A percentile compares a stretch with the other conserved stretches of the same genome.
Evolutionary conservation across 2,797 vertebrate genomes (phyloP).

Genomic region (Tarsius wallacei): DNA sequence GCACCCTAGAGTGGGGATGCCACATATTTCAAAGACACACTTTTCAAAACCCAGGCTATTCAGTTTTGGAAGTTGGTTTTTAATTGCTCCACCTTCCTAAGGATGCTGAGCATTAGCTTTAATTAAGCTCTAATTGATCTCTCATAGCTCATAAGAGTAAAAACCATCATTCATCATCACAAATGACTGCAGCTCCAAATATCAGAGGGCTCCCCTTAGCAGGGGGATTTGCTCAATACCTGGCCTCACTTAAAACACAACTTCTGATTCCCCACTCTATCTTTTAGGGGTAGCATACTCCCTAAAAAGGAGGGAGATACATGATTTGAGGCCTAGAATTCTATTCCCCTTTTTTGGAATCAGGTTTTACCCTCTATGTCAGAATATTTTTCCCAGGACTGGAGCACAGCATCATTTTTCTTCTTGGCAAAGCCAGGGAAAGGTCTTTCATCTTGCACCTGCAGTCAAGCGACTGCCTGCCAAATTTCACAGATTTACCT

Average conservation of each 20-base stretch:
- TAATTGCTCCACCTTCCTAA: conserved; percentile 73
- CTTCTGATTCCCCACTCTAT: background rate
- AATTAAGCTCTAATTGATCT: conserved; percentile 88
- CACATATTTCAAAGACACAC: background rate
- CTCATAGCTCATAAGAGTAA: conserved; percentile 79
- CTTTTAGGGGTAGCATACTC: background rate
- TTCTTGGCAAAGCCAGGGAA: conserved; percentile 40
- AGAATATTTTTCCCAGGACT: conserved; percentile 65
- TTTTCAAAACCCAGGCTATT: conserved; percentile 35
- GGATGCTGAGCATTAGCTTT: conserved; percentile 87
- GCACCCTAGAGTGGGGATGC: background rate
- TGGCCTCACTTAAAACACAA: conserved; percentile 63
- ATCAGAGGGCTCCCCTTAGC: conserved; percentile 76
- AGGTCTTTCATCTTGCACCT: conserved; percentile 76
- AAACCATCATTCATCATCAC: conserved; percentile 82
- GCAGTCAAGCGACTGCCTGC: conserved; percentile 23
- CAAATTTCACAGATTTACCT: conserved; percentile 39
- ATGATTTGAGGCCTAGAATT: background rate
- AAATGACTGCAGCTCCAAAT: conserved; percentile 74
- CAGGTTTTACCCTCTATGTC: background rate
- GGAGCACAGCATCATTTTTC: conserved; percentile 63
- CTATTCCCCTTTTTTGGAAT: background rate
- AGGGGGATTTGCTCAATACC: conserved; percentile 25
- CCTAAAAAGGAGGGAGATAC: background rate
- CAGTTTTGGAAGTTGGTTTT: conserved; percentile 66